phyloP scores from a whole-genome alignment of 1,140 invertebrate species.

The Physella acuta region DNA sequence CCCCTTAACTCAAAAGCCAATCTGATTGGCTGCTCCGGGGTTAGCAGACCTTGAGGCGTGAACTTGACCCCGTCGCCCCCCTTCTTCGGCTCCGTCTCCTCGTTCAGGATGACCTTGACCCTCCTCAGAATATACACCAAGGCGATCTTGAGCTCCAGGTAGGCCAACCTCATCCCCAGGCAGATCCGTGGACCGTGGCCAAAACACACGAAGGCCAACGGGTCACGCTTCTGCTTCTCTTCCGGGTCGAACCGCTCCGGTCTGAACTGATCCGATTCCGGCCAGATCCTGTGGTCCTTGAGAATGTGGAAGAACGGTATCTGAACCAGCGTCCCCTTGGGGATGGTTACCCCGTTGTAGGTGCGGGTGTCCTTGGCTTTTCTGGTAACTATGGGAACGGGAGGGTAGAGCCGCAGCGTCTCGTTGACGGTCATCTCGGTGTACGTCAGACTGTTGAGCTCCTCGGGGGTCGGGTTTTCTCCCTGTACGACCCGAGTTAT shows the following conservation, averaged over 20 bases:
- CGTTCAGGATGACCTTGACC: slow-evolving; percentile 21
- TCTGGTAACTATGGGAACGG: slow-evolving; percentile 4
- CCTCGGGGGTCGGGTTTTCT: slow-evolving; percentile 16
- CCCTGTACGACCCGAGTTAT: background rate
- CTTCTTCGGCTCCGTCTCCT: background rate
- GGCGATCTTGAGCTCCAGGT: slow-evolving; percentile 70
- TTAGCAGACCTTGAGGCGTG: background rate
- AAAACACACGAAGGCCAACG: slow-evolving; percentile 61
- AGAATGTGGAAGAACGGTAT: slow-evolving; percentile 3
- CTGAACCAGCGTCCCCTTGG: background rate
- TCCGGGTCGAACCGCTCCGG: slow-evolving; percentile 4
- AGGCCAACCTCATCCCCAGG: slow-evolving; percentile 69
- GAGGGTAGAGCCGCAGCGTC: slow-evolving; percentile 22
- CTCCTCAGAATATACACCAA: slow-evolving; percentile 45
- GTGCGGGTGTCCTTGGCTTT: slow-evolving; percentile 5
- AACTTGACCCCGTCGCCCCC: background rate
- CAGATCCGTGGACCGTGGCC: slow-evolving; percentile 64
- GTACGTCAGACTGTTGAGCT: slow-evolving; percentile 23
- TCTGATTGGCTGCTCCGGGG: background rate
- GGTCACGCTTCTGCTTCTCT: slow-evolving; percentile 33
- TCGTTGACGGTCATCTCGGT: slow-evolving; percentile 26
- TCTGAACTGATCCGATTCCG: background rate
- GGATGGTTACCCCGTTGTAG: slow-evolving; percentile 7
- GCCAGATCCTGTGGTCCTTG: slow-evolving; percentile 1
- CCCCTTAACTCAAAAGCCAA: slow-evolving; percentile 9